Conservation (phyloP, 1,140 invertebrate species). For the Dendrolimus punctatus region DNA sequence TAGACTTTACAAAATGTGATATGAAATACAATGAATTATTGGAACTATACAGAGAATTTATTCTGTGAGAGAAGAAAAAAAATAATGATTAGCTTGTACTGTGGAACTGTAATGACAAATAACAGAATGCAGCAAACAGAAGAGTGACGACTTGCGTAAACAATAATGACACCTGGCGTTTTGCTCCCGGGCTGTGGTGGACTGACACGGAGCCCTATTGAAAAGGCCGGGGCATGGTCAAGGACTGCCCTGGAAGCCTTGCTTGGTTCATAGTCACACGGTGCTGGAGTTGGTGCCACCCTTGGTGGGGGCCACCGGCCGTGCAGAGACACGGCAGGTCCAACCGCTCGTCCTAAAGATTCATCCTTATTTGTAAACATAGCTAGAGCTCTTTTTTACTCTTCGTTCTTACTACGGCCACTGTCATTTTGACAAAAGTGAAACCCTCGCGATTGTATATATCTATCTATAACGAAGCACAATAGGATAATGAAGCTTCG, state of each 20-base stretch:
- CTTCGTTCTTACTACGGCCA: no score
- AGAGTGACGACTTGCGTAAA: slow-evolving; percentile 2
- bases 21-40: no score
- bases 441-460: no score
- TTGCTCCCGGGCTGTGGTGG: slow-evolving; percentile 41
- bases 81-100: no score
- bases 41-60: no score
- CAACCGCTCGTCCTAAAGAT: slow-evolving; percentile 71
- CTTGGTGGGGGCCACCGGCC: slow-evolving; percentile 82
- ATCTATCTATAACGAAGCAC: no score
- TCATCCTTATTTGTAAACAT: neutral
- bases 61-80: no score
- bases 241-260: slow-evolving; percentile 78
- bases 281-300: slow-evolving; percentile 84
- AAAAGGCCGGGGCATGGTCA: slow-evolving; percentile 79
- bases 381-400: no score
- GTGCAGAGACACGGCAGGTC: slow-evolving; percentile 82
- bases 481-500: no score
- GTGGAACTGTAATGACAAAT: neutral
- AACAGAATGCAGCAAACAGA: slow-evolving; percentile 1
- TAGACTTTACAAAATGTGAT: no score
- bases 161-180: slow-evolving; percentile 42
- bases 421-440: no score
- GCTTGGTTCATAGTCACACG: slow-evolving; percentile 87
- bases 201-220: slow-evolving; percentile 77